Evolutionary conservation across 1,140 invertebrate species (phyloP), one percentile per base, ranked within the genome.

Genomic region (Drosophila nebulosa): DNA sequence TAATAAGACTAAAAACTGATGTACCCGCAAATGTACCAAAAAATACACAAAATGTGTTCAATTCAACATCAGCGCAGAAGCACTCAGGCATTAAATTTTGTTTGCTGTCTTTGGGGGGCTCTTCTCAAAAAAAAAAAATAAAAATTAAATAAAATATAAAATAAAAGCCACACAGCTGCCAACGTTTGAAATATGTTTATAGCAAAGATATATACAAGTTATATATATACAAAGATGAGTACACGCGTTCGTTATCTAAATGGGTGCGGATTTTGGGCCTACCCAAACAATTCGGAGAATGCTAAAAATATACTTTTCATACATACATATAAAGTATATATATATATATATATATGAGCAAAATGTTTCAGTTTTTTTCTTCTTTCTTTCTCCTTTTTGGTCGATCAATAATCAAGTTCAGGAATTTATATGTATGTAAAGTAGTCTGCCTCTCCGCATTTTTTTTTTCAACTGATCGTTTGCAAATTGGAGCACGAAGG

Each of bases 161-260:
- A 46, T 46, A 46, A 46, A 46, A 46, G 9, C 16, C 39, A 46
- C 16, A 46, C 39, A 46, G 39, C 39, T 46, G 39, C 39, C 39
- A 46, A 46, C 39, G 21, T 46, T 46, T 46, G 39, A 46, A 46
- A 46, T 21, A 46, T 46, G 16, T 68, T 60, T 67, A 52, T 18
- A 32, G 56, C n/a, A 73, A 65, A 32, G 42, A 50, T 69, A 30
- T 51, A 9, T 30, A 3, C 18, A n/a, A n/a, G n/a, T n/a, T n/a
- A 27, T 52, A 27, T 27, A 10, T 32, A 2, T 58, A 42, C 26
- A 18, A 9, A 35, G 42, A 52, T 46, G 9, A 74, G 77, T 74
- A 69, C 73, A 85, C 73, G 77, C 63, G 69, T 72, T 64, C 42
- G 27, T 55, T 66, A 55, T 76, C 39, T 42, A 42, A 21, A 46